A percentile compares a stretch with the other conserved stretches of the same genome.
phyloP scores from a whole-genome alignment of 2,797 vertebrate species.

The Gymnothorax javanicus region DNA sequence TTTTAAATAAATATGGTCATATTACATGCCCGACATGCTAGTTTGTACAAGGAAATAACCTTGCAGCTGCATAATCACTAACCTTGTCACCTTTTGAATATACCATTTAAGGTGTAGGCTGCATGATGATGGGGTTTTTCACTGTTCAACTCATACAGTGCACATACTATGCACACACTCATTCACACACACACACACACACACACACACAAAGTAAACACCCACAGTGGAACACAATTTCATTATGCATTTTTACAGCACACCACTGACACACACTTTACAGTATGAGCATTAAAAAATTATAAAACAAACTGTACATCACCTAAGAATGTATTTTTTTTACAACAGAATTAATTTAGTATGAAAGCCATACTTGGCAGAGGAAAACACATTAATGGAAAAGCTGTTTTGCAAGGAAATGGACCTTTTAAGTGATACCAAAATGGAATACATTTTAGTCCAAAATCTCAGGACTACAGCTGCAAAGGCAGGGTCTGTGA shows the following conservation, averaged over 20 bases:
- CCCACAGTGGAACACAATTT: neutral
- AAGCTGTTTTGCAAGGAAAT: neutral
- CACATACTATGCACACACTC: neutral
- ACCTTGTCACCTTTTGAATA: neutral
- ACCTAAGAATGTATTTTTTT: neutral
- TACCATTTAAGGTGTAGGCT: too few relatives aligned
- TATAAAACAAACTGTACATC: neutral
- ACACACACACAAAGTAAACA: too few relatives aligned
- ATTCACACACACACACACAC: neutral
- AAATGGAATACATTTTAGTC: neutral
- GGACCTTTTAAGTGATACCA: neutral
- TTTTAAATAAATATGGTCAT: neutral
- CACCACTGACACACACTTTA: neutral
- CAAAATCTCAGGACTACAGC: neutral
- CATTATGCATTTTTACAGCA: constrained; percentile 5
- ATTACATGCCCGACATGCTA: neutral
- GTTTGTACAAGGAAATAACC: neutral
- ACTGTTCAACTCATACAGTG: neutral
- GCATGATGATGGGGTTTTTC: too few relatives aligned
- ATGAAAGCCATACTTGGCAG: neutral
- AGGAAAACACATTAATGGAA: neutral
- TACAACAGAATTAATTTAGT: neutral
- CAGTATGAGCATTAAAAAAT: neutral
- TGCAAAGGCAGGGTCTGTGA: neutral
- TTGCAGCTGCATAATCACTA: neutral